A percentile compares a stretch with the other conserved stretches of the same genome.
phyloP scores from a whole-genome alignment of 1,140 invertebrate genomes.

The Drosophila parabipectinata region DNA sequence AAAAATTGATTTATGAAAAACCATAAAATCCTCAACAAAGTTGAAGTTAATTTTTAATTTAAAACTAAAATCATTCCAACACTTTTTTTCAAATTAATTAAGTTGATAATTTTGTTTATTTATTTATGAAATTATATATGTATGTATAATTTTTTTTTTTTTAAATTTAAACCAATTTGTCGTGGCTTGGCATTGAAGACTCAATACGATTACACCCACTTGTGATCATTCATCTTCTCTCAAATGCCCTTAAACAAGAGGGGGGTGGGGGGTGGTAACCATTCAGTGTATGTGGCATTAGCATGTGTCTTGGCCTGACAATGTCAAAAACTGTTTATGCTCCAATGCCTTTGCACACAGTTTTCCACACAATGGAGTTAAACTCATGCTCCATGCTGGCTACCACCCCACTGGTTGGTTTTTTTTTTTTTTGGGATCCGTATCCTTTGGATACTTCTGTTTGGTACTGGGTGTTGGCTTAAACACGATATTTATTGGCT shows the following conservation, averaged over 20 bases:
- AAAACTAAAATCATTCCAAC: too few species aligned
- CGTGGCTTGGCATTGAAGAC: neutral
- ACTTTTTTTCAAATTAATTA: too few species aligned
- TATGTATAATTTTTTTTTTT: too few species aligned
- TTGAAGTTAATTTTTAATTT: too few species aligned
- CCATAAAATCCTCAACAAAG: too few species aligned
- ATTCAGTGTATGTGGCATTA: constrained; percentile 54
- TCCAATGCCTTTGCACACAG: constrained; percentile 74
- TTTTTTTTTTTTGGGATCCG: constrained; percentile 5
- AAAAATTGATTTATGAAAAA: too few species aligned
- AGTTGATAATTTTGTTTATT: too few species aligned
- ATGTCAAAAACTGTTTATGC: constrained; percentile 80
- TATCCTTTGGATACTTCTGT: constrained; percentile 33
- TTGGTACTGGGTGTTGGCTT: constrained; percentile 74
- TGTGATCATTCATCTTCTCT: constrained; percentile 29
- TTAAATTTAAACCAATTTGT: neutral
- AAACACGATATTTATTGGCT: constrained; percentile 81
- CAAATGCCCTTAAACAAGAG: neutral
- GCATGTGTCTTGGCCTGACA: constrained; percentile 78
- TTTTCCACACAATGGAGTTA: constrained; percentile 65
- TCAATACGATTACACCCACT: neutral
- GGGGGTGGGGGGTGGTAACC: neutral
- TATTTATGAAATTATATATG: neutral
- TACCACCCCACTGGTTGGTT: too few species aligned
- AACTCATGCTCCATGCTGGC: neutral